Conservation (phyloP, 1,140 invertebrate species). For the Eupristina koningsbergeri region DNA sequence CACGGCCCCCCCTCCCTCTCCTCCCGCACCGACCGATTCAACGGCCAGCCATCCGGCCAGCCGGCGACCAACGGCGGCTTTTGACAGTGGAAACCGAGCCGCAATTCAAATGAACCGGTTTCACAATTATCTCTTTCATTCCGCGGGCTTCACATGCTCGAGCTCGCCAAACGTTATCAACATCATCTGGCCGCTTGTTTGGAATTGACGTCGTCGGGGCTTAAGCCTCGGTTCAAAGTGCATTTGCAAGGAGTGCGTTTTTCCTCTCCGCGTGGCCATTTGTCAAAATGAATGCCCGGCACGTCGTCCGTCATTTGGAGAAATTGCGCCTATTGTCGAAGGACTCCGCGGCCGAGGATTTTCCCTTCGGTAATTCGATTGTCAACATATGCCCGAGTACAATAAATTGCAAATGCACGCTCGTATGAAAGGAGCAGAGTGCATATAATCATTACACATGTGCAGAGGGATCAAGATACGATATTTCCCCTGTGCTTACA, state of each 20-base stretch:
- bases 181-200: neutral
- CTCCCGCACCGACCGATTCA: too few species aligned
- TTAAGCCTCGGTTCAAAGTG: neutral
- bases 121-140: neutral
- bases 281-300: too few species aligned
- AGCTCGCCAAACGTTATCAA: too few species aligned
- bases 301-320: too few species aligned
- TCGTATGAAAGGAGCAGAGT: too few species aligned
- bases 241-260: neutral
- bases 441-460: too few species aligned
- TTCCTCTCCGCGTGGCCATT: too few species aligned
- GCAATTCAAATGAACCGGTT: conserved; percentile 53
- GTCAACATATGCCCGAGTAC: neutral
- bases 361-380: too few species aligned
- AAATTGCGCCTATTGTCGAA: too few species aligned
- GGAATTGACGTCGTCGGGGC: neutral
- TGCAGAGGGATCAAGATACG: neutral
- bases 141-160: neutral
- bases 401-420: neutral
- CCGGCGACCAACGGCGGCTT: neutral
- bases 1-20: conserved; percentile 23
- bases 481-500: neutral
- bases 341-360: too few species aligned
- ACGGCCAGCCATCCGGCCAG: too few species aligned
- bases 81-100: conserved; percentile 16